Percentiles rank a stretch among this genome's conserved stretches.
Evolutionary conservation across 1,140 invertebrate genomes (phyloP).

Genomic region (Leptopilina clavipes): DNA sequence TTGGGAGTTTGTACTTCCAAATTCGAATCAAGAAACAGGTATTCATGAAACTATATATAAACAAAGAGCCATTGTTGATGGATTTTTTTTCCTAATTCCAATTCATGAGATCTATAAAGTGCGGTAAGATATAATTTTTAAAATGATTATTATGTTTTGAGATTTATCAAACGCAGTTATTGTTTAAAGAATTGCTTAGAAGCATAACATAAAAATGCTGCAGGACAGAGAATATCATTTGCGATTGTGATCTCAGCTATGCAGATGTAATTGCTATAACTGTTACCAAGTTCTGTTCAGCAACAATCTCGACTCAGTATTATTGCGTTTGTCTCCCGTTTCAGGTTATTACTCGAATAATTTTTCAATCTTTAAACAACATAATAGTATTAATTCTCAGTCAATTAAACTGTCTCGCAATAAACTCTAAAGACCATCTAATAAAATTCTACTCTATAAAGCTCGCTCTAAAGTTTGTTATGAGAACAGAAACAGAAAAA

Average conservation of each 20-base stretch:
- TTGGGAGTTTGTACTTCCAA: too few species aligned
- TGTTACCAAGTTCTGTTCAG: constrained; percentile 31
- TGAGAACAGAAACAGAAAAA: too few species aligned
- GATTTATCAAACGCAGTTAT: constrained; percentile 23
- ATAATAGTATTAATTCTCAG: too few species aligned
- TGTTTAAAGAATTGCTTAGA: neutral
- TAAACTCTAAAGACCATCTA: too few species aligned
- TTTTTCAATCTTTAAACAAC: neutral
- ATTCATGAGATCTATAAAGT: neutral
- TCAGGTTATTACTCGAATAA: neutral
- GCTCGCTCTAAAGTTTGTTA: too few species aligned
- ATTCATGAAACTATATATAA: neutral
- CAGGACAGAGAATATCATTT: constrained; percentile 15
- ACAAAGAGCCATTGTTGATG: constrained; percentile 3
- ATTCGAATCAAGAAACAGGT: neutral
- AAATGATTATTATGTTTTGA: constrained; percentile 11
- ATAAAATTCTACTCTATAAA: too few species aligned
- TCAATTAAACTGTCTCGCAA: too few species aligned
- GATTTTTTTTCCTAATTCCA: neutral
- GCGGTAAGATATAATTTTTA: neutral
- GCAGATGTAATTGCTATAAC: constrained; percentile 41
- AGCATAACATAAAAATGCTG: neutral
- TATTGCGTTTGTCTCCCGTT: neutral
- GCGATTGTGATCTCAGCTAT: constrained; percentile 21
- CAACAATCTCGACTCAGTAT: constrained; percentile 20